Evolutionary conservation across 2,888 invertebrate genomes (phyloP), one percentile per base, ranked within the genome.

Genomic region (Thysanoteuthis rhombus): DNA sequence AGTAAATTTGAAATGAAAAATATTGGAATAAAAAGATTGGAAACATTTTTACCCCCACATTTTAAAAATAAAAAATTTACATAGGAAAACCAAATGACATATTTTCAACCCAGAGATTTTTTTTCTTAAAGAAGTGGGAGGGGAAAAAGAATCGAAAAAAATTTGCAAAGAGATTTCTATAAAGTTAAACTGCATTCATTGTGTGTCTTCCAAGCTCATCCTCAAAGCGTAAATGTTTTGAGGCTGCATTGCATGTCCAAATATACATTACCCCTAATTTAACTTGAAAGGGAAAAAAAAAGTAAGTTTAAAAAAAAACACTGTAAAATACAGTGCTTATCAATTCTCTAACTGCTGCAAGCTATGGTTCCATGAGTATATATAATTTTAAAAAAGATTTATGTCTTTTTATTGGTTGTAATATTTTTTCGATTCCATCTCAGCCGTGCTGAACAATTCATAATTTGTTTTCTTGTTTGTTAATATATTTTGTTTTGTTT

Each of bases 131-230:
- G n/a, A 75, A 75, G 36, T 75, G 75, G 75, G 12, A 75, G n/a
- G 4, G 75, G 25, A 75, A 75, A 75, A 36, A 12, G 1, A 12
- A 12, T 2, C 2, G 4, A 12, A n/a, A 75, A 75, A 36, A 75
- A 75, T 25, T 52, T 52, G 52, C n/a, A 36, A 36, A 75, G 75
- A 75, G 1, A 75, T 75, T 75, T 75, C 75, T 75, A 75, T 75
- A 75, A 75, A 75, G 75, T 75, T 75, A 75, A 75, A 75, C 75
- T 75, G 75, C n/a, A 75, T 75, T 75, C 75, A 75, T 75, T 75
- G 75, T 75, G 16, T 75, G 75, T 75, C 75, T 75, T 75, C 75
- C 36, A 36, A 75, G n/a, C 75, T 75, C 75, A 75, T 75, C 75
- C 75, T 75, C 75, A n/a, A 75, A 75, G 75, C 75, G 75, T 75